Evolutionary conservation across 35 echinoderm and acorn worm genomes (phyloP), one percentile per base, ranked within the genome.

Genomic region (Apostichopus californicus): DNA sequence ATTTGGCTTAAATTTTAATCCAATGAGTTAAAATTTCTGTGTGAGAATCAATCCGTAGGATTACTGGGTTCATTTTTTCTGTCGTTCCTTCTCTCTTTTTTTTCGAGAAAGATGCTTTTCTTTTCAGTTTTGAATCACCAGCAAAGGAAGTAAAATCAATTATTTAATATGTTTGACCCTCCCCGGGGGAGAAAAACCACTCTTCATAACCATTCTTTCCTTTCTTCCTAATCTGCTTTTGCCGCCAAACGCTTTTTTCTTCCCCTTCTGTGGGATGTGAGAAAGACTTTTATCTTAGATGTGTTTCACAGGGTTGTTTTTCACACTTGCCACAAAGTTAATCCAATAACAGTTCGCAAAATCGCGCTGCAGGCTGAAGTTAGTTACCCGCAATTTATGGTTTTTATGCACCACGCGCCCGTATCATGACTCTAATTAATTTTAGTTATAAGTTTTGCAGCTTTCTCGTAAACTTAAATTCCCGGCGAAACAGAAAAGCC

Each of bases 381-480:
- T 89, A 89, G 60, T 89, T 89, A 75, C 86, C 68, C 46, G 52
- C 86, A 89, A 89, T 89, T 89, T 89, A 89, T 89, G 86, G 86
- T 75, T 75, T 46, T 68, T 68, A 89, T 85, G 68, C 68, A 89
- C 60, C 25, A 89, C 86, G 86, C 86, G 63, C 60, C 68, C 86
- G 68, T 89, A 89, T 68, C 86, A 89, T 68, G 86, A 75, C 53
- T 68, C 60, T 89, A 89, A 89, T 89, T 89, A 89, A 89, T 89
- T 89, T 89, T 89, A 75, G 86, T 89, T 89, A 89, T 72, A 89
- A 89, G 86, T 72, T 87, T 89, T 89, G 60, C 68, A 72, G 61
- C 86, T 89, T 89, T 75, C 68, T 89, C 86, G 68, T 75, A 89
- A 89, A 75, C 61, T 75, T 68, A 68, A 89, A 89, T 89, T 89